phyloP scores from a whole-genome alignment of 2,888 invertebrate species.

The Cylloceria caligata region DNA sequence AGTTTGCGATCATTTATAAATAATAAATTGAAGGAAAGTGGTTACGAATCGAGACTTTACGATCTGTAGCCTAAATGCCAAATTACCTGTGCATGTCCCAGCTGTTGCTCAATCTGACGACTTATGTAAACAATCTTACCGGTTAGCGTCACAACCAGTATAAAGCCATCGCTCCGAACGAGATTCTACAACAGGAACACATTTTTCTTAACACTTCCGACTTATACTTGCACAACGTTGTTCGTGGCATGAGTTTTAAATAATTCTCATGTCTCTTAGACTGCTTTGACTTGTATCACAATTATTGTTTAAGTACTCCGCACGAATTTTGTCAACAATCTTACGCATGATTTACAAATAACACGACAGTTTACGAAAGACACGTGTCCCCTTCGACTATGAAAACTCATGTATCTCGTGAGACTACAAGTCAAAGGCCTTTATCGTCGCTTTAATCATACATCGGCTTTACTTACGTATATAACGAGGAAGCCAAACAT shows the following conservation, averaged over 20 bases:
- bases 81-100: slow-evolving; percentile 93
- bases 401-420: slow-evolving; percentile 16
- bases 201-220: slow-evolving; percentile 20
- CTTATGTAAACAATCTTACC: slow-evolving; percentile 95
- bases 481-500: neutral
- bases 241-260: neutral
- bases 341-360: slow-evolving; percentile 3
- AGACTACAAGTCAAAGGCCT: slow-evolving; percentile 34
- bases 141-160: slow-evolving; percentile 91
- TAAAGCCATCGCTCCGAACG: slow-evolving; percentile 90
- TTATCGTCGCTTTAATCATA: slow-evolving; percentile 7
- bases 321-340: slow-evolving; percentile 11
- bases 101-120: slow-evolving; percentile 92
- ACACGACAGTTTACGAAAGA: neutral
- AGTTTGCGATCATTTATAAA: too few species aligned
- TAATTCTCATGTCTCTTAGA: neutral
- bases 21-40: too few species aligned
- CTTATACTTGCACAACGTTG: slow-evolving; percentile 16
- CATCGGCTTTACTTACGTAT: neutral
- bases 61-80: too few species aligned
- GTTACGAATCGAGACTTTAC: too few species aligned
- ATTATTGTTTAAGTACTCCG: neutral
- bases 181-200: slow-evolving; percentile 83
- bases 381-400: neutral
- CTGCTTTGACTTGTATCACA: slow-evolving; percentile 7